phyloP scores from a whole-genome alignment of 2,888 invertebrate genomes.

The Cephus nigrinus region DNA sequence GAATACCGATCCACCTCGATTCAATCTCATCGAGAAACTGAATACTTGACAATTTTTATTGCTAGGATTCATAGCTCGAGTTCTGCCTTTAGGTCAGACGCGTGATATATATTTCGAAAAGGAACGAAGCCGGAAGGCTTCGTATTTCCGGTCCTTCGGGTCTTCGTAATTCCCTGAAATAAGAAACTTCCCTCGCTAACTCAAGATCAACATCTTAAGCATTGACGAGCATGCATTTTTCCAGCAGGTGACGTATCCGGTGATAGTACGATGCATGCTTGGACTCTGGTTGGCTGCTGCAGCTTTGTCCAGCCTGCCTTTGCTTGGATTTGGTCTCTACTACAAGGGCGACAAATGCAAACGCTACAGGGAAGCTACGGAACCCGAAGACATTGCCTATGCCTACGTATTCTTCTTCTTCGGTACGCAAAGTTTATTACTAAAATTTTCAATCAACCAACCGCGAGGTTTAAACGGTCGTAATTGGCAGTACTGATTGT shows the following conservation, averaged over 20 bases:
- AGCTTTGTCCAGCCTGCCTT: slow-evolving; percentile 79
- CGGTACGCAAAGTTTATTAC: slow-evolving; percentile 70
- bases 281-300: slow-evolving; percentile 78
- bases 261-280: slow-evolving; percentile 78
- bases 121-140: not conserved
- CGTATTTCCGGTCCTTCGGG: not conserved
- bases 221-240: slow-evolving; percentile 50
- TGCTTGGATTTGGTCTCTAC: slow-evolving; percentile 71
- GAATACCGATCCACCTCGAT: not conserved
- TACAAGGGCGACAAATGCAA: slow-evolving; percentile 69
- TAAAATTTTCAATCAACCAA: slow-evolving; percentile 1
- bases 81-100: not conserved
- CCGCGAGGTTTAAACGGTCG: not conserved
- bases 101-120: not conserved
- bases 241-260: slow-evolving; percentile 84
- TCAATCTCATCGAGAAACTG: not conserved
- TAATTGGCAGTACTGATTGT: not conserved
- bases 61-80: not conserved
- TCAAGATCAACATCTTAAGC: not conserved
- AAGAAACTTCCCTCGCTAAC: not conserved
- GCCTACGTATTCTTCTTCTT: slow-evolving; percentile 81
- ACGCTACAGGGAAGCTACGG: slow-evolving; percentile 79
- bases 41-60: not conserved
- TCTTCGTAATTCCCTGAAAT: not conserved
- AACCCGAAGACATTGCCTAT: slow-evolving; percentile 76